phyloP scores from a whole-genome alignment of 2,888 invertebrate species.

The Dasysyrphus tricinctus region DNA sequence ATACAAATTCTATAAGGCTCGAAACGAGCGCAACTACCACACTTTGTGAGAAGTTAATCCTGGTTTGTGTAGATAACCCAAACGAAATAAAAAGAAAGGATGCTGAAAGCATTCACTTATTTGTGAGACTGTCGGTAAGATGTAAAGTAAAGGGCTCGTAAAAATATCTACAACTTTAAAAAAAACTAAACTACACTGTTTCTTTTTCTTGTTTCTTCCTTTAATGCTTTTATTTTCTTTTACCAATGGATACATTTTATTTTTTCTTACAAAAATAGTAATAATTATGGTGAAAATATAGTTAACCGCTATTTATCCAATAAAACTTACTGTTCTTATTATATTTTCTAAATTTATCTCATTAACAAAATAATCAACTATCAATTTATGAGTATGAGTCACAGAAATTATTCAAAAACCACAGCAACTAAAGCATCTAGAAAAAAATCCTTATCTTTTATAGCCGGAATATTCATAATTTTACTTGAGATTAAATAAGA shows the following conservation, averaged over 20 bases:
- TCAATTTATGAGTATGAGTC: neutral
- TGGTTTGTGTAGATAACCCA: conserved; percentile 50
- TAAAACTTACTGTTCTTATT: neutral
- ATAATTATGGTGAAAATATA: conserved; percentile 24
- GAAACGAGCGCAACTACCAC: conserved; percentile 93
- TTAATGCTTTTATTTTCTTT: conserved; percentile 26
- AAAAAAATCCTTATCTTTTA: neutral
- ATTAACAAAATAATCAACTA: neutral
- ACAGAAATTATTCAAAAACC: neutral
- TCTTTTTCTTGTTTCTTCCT: conserved; percentile 16
- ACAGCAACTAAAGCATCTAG: neutral
- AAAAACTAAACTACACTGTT: conserved; percentile 29
- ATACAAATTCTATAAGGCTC: conserved; percentile 94
- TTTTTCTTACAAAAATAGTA: neutral
- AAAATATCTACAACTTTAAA: conserved; percentile 58
- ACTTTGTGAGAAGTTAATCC: conserved; percentile 88
- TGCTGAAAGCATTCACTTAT: conserved; percentile 49
- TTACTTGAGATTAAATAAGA: neutral
- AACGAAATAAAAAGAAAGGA: conserved; percentile 26
- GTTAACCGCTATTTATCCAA: neutral
- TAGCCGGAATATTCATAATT: neutral
- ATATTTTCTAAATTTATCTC: neutral
- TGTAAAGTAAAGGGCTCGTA: conserved; percentile 61
- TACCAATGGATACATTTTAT: conserved; percentile 1
- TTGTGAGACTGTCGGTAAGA: conserved; percentile 65